A percentile compares a stretch with the other conserved stretches of the same genome.
phyloP scores from a whole-genome alignment of 30 jellyfish, hydroid and myxozoan genomes.

The Cassiopea andromeda region DNA sequence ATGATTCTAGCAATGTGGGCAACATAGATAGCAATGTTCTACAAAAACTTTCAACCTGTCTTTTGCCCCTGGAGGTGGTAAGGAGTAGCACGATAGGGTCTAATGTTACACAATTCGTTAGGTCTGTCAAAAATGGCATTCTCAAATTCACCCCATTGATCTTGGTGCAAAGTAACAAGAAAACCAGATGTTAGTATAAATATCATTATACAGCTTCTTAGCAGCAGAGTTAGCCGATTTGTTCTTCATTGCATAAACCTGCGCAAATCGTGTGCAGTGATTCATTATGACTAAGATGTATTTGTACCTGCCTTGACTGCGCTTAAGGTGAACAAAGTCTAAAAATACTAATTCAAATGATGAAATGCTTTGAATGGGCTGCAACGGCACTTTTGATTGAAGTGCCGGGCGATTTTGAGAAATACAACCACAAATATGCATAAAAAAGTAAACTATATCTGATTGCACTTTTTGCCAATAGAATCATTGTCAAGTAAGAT shows the following conservation, averaged over 20 bases:
- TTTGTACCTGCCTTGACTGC: conserved; percentile 26
- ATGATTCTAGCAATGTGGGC: conserved; percentile 6
- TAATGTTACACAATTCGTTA: conserved; percentile 16
- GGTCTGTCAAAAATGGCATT: conserved; percentile 26
- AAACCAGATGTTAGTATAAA: conserved; percentile 45
- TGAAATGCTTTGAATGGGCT: not conserved
- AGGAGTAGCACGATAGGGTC: conserved; percentile 1
- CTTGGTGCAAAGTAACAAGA: conserved; percentile 45
- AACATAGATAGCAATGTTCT: conserved; percentile 34
- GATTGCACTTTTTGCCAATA: conserved; percentile 52
- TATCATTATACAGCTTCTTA: conserved; percentile 13
- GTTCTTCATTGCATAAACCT: conserved; percentile 64
- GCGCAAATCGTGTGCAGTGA: conserved; percentile 56
- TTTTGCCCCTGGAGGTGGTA: conserved; percentile 50
- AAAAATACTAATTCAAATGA: conserved; percentile 36
- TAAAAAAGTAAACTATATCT: conserved; percentile 36
- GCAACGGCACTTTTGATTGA: conserved; percentile 34
- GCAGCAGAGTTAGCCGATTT: conserved; percentile 63
- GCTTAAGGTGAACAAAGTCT: conserved; percentile 51
- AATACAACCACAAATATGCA: conserved; percentile 39
- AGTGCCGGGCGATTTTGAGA: conserved; percentile 46
- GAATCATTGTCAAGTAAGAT: conserved; percentile 47
- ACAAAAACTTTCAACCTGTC: conserved; percentile 37
- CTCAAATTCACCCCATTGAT: conserved; percentile 56
- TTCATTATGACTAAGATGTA: conserved; percentile 28